phyloP scores from a whole-genome alignment of 2,797 vertebrate species.

The Sciurus vulgaris region DNA sequence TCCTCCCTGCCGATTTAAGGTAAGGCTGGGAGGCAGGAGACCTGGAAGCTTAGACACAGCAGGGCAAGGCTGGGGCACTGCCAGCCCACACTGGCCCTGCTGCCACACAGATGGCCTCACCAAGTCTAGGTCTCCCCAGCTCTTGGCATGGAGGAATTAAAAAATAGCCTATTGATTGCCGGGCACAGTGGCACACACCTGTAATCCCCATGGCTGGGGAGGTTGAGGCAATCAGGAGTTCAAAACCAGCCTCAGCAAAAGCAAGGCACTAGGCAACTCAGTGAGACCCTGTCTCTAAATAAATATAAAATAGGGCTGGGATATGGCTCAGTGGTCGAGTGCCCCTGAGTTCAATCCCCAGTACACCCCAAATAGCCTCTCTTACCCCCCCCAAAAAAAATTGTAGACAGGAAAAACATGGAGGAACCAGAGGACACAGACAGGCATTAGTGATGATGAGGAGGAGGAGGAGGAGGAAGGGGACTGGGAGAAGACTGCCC shows the following conservation, averaged over 20 bases:
- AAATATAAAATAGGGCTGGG: no score
- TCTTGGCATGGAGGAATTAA: conserved; percentile 9
- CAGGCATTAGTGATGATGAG: neutral
- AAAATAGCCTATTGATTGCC: neutral
- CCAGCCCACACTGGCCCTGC: neutral
- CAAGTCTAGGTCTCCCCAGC: conserved; percentile 59
- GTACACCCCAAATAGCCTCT: neutral
- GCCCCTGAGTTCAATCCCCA: no score
- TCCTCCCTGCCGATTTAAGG: neutral
- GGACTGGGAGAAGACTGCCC: neutral
- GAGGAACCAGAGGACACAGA: conserved; percentile 55
- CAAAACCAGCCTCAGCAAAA: no score
- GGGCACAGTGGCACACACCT: no score
- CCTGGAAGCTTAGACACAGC: neutral
- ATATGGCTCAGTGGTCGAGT: no score
- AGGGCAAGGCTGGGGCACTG: conserved; percentile 19
- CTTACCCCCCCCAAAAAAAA: neutral
- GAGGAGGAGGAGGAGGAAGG: conserved; percentile 72
- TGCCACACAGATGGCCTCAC: conserved; percentile 48
- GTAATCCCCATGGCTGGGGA: no score
- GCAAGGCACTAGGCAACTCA: no score
- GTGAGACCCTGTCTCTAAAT: no score
- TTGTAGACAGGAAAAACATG: neutral
- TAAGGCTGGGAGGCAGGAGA: conserved; percentile 7
- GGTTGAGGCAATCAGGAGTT: no score